A percentile compares a stretch with the other conserved stretches of the same genome.
Conservation (phyloP, 2,888 invertebrate species). For the Leptinotarsa rubiginosa region DNA sequence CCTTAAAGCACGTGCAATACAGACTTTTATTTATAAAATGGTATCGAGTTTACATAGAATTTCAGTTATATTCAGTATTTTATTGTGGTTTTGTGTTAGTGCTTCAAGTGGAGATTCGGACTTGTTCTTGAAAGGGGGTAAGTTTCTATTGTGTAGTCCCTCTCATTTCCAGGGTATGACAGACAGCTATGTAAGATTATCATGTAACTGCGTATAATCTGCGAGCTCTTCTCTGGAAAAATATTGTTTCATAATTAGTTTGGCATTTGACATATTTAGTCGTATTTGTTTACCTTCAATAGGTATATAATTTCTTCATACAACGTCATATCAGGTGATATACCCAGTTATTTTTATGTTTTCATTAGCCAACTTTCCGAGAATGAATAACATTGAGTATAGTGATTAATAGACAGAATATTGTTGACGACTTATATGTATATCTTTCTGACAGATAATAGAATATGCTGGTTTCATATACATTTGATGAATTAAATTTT, state of each 20-base stretch:
- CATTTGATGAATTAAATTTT: neutral
- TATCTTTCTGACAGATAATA: neutral
- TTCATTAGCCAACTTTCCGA: conserved; percentile 4
- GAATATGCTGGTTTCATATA: neutral
- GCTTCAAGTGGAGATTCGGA: conserved; percentile 57
- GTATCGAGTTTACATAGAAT: conserved; percentile 54
- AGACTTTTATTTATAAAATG: conserved; percentile 50
- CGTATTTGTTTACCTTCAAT: conserved; percentile 43
- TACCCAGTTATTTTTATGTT: conserved; percentile 12
- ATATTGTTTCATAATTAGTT: neutral
- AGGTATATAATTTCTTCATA: conserved; percentile 31
- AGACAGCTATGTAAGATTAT: neutral
- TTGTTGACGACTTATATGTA: neutral
- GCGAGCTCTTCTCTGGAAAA: neutral
- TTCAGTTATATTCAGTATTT: conserved; percentile 53
- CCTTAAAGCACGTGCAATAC: conserved; percentile 59
- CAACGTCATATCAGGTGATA: conserved; percentile 47
- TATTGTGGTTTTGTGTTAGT: conserved; percentile 59
- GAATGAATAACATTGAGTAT: conserved; percentile 10
- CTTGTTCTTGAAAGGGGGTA: conserved; percentile 56
- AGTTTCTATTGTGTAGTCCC: conserved; percentile 42
- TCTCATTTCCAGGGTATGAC: conserved; percentile 19
- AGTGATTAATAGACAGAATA: neutral
- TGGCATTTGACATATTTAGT: conserved; percentile 16
- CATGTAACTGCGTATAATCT: neutral